Evolutionary conservation across 2,797 vertebrate genomes (phyloP).

Genomic region (Petrocephalus sullivani): DNA sequence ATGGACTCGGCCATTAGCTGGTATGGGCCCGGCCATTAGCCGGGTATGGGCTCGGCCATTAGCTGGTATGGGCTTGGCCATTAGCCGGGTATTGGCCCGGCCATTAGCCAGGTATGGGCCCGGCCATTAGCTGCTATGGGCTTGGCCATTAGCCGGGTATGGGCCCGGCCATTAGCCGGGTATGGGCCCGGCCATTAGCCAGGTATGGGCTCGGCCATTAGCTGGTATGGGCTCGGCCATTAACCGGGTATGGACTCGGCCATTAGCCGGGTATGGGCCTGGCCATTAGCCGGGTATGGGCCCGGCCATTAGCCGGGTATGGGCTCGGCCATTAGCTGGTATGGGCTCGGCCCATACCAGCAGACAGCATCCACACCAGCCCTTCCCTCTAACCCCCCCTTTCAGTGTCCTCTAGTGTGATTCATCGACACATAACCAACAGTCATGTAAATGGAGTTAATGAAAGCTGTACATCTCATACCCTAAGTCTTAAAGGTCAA

Average conservation of each 20-base stretch:
- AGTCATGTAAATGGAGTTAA: not conserved
- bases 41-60: too few species aligned
- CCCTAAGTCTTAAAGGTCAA: not conserved
- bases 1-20: not conserved
- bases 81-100: not conserved
- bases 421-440: not conserved
- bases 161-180: not conserved
- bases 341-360: not conserved
- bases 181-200: too few species aligned
- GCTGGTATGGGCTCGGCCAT: too few species aligned
- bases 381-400: not conserved
- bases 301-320: too few species aligned
- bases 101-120: too few species aligned
- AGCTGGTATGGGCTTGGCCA: too few species aligned
- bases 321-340: too few species aligned
- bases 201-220: not conserved
- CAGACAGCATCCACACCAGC: not conserved
- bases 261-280: too few species aligned
- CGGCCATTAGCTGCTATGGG: too few species aligned
- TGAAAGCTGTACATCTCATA: not conserved
- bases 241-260: not conserved
- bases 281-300: not conserved
- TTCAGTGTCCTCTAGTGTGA: not conserved
- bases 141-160: too few species aligned
- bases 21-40: not conserved